Percentiles rank a stretch among this genome's conserved stretches.
phyloP scores from a whole-genome alignment of 2,888 invertebrate species.

The Aspidapion aeneum region DNA sequence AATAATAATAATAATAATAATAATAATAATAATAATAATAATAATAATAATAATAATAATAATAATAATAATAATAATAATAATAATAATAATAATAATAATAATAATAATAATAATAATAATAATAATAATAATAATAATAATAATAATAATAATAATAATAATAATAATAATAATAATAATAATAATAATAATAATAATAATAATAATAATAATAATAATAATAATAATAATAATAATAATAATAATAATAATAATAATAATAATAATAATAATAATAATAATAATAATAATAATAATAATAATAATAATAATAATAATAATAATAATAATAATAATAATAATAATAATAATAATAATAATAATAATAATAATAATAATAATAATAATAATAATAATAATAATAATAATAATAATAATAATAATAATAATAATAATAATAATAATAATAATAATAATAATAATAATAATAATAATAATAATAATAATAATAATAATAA shows the following conservation, averaged over 20 bases:
- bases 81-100: conserved; percentile 9
- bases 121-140: conserved; percentile 9
- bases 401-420: too few relatives aligned
- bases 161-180: conserved; percentile 9
- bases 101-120: conserved; percentile 9
- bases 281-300: background rate
- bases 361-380: too few relatives aligned
- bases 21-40: conserved; percentile 9
- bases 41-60: conserved; percentile 9
- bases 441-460: too few relatives aligned
- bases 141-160: conserved; percentile 9
- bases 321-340: background rate
- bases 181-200: background rate
- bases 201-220: background rate
- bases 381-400: too few relatives aligned
- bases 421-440: too few relatives aligned
- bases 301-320: background rate
- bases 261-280: background rate
- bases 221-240: background rate
- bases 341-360: background rate
- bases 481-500: too few relatives aligned
- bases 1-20: conserved; percentile 9
- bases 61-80: conserved; percentile 9
- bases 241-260: background rate
- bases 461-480: too few relatives aligned